Conservation (phyloP, 2,113 vertebrate species). For the Lophius piscatorius region DNA sequence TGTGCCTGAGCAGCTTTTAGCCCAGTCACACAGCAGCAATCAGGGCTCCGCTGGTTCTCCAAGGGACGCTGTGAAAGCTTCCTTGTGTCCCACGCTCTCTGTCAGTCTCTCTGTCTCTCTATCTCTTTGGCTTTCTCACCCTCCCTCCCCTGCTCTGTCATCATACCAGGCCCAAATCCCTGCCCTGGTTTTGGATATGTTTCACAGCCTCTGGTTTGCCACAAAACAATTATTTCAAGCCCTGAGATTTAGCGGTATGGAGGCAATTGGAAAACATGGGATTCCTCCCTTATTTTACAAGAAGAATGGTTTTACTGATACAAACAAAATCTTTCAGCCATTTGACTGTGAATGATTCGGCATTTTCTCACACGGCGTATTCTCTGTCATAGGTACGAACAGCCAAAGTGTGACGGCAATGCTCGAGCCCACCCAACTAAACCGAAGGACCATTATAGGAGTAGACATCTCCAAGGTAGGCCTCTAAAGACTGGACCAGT, state of each 20-base stretch:
- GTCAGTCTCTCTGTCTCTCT: slow-evolving; percentile 37
- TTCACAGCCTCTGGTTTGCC: slow-evolving; percentile 55
- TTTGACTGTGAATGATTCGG: slow-evolving; percentile 13
- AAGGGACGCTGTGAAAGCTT: slow-evolving; percentile 58
- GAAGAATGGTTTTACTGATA: slow-evolving; percentile 14
- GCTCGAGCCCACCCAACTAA: slow-evolving; percentile 91
- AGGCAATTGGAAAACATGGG: slow-evolving; percentile 42
- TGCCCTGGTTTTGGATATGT: slow-evolving; percentile 41
- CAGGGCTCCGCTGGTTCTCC: slow-evolving; percentile 40
- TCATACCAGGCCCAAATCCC: slow-evolving; percentile 41
- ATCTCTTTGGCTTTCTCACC: slow-evolving; percentile 22
- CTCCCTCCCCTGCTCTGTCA: slow-evolving; percentile 23
- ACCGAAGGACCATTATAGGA: slow-evolving; percentile 88
- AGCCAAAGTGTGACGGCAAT: slow-evolving; percentile 92
- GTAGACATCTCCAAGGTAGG: slow-evolving; percentile 92
- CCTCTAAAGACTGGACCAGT: slow-evolving; percentile 31
- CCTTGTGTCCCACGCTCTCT: slow-evolving; percentile 54
- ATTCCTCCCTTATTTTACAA: slow-evolving; percentile 40
- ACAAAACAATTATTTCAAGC: slow-evolving; percentile 58
- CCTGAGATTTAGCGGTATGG: slow-evolving; percentile 31
- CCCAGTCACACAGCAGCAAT: slow-evolving; percentile 59
- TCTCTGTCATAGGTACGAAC: slow-evolving; percentile 86
- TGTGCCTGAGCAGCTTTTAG: slow-evolving; percentile 61
- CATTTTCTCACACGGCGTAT: slow-evolving; percentile 14
- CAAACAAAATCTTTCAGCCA: slow-evolving; percentile 18